Percentiles rank a stretch among this genome's conserved stretches.
phyloP scores from a whole-genome alignment of 2,113 vertebrate genomes.

The Speoplatyrhinus poulsoni region DNA sequence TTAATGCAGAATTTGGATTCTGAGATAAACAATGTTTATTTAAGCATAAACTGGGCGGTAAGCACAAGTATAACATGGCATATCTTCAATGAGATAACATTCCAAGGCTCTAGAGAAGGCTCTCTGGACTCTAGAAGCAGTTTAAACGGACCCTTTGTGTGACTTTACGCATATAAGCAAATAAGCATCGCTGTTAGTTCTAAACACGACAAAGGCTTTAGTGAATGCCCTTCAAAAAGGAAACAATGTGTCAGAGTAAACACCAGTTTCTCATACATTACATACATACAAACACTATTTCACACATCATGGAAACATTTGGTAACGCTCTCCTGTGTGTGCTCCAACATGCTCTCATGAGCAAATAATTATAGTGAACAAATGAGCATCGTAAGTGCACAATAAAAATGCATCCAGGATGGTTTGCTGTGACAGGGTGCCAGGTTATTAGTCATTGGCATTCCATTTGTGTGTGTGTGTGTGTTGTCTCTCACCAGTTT shows the following conservation, averaged over 20 bases:
- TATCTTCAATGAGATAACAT: neutral
- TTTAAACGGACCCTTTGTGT: neutral
- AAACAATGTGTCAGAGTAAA: neutral
- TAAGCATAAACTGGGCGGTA: too few relatives aligned
- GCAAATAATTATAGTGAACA: slow-evolving; percentile 51
- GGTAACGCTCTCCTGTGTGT: slow-evolving; percentile 50
- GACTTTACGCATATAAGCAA: neutral
- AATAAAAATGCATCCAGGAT: slow-evolving; percentile 50
- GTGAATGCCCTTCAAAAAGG: neutral
- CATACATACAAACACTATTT: slow-evolving; percentile 2
- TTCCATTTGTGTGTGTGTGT: neutral
- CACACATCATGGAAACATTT: slow-evolving; percentile 52
- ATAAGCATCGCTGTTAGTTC: neutral
- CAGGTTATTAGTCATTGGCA: slow-evolving; percentile 41
- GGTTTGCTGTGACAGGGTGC: slow-evolving; percentile 21
- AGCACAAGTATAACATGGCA: neutral
- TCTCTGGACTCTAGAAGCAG: too few relatives aligned
- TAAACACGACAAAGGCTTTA: slow-evolving; percentile 12
- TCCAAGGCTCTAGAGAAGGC: neutral
- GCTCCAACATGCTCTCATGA: slow-evolving; percentile 52
- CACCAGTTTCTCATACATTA: slow-evolving; percentile 20
- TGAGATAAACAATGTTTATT: too few relatives aligned
- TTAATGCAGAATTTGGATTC: too few relatives aligned
- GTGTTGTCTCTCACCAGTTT: slow-evolving; percentile 84
- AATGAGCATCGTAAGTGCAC: slow-evolving; percentile 41